Percentiles rank a stretch among this genome's conserved stretches.
Evolutionary conservation across 1,140 invertebrate genomes (phyloP).

Genomic region (Archivesica marissinica): DNA sequence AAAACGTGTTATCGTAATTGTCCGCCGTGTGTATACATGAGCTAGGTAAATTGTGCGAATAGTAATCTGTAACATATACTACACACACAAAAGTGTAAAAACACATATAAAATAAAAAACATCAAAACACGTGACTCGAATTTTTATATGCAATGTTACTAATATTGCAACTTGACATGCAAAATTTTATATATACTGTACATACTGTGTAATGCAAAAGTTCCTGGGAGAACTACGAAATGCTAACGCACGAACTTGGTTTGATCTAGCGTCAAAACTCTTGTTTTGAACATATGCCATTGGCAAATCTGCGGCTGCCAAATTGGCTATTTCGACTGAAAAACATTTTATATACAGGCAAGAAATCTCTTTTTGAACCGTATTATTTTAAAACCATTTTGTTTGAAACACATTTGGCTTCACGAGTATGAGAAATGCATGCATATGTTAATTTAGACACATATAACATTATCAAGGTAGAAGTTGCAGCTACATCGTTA

Average conservation of each 20-base stretch:
- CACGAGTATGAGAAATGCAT: conserved; percentile 18
- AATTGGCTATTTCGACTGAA: not conserved
- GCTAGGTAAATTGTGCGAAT: conserved; percentile 24
- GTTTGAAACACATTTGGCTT: conserved; percentile 29
- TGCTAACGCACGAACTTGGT: not conserved
- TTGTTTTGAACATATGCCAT: conserved; percentile 1
- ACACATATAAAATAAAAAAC: conserved; percentile 21
- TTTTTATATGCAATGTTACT: conserved; percentile 60
- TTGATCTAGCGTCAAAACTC: not conserved
- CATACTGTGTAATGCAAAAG: not conserved
- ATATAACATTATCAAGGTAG: conserved; percentile 11
- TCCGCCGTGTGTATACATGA: conserved; percentile 33
- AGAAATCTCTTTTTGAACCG: not conserved
- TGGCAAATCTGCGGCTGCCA: not conserved
- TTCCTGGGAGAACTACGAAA: conserved; percentile 57
- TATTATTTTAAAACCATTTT: not conserved
- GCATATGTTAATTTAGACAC: not conserved
- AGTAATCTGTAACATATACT: not conserved
- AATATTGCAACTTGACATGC: conserved; percentile 37
- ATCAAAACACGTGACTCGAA: conserved; percentile 39
- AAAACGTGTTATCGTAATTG: conserved; percentile 30
- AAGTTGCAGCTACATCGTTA: not conserved
- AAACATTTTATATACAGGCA: not conserved
- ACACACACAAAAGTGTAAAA: conserved; percentile 4
- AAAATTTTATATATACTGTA: not conserved